Base-by-base conservation (phyloP, 1,140 invertebrate species). In the Panagrolaimus sp. region DNA sequence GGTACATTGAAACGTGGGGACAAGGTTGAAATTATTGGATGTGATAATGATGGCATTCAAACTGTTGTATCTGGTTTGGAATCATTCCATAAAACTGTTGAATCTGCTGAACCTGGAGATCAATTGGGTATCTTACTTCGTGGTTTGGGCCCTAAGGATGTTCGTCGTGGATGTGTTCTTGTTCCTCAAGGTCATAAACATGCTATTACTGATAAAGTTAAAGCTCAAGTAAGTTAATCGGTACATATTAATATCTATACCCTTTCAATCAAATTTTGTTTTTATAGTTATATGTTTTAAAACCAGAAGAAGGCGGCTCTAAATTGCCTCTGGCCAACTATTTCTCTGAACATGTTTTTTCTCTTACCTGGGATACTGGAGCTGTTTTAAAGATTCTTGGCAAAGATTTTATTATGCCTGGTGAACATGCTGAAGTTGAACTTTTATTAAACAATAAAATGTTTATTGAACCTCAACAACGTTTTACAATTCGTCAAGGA, bases 81-180 rank as follows among this genome's bases (percentile, higher is more conserved):
- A 86, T 98, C 97, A 92, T 99, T 97, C 86, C 93, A 94, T 83
- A 90, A 98, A 83, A 94, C 91, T 73, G 84, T 98, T 45, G 93
- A 98, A 45, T 89, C 94, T 83, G 93, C 93, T 0, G 91, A 97
- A 73, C 94, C 96, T 64, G 96, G 96, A 43, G 89, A 99, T 85
- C 94, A 98, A 83, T 83, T 98, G 43, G 96, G 95, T 43, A 92
- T 93, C 55, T 84, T 99, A 7, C 87, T 98, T 1, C 87, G 91
- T 71, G 90, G 92, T 46, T 82, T 97, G 0, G 96, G 96, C 83
- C 88, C 92, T 63, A 94, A 97, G 71, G 94, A 98, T 45, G 86
- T 98, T 63, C 89, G 88, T 75, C 87, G 96, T 79, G 96, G 96
- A 4, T 93, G 95, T 91, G 88, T 96, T 17, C 87, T 63, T 24